Conservation (phyloP, 2,113 vertebrate species). For the Neolamprologus brichardi region DNA sequence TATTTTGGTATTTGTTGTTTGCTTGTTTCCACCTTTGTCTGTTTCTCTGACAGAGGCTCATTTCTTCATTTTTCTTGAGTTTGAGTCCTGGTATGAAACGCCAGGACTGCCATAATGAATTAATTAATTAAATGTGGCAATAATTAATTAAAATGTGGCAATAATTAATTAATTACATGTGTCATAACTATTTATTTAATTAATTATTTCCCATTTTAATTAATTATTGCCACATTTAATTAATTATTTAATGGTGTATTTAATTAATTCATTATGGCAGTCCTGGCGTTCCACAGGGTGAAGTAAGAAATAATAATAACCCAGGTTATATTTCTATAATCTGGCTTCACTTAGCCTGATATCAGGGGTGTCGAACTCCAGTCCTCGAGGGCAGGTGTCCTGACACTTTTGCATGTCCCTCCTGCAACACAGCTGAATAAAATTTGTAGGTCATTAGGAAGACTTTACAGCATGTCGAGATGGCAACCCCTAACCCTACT, state of each 20-base stretch:
- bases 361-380: neutral
- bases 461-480: neutral
- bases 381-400: fast-evolving
- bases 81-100: neutral
- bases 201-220: too few species aligned
- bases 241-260: too few species aligned
- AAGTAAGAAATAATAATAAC: too few species aligned
- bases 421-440: neutral
- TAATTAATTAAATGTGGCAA: too few species aligned
- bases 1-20: neutral
- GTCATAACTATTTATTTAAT: too few species aligned
- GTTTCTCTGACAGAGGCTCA: fast-evolving
- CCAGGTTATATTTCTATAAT: neutral
- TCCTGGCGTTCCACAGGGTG: too few species aligned
- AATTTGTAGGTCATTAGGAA: neutral
- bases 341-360: fast-evolving
- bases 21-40: neutral
- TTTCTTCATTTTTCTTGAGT: neutral
- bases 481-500: fast-evolving
- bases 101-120: too few species aligned
- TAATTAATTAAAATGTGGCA: too few species aligned
- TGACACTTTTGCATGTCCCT: neutral
- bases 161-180: too few species aligned
- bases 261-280: too few species aligned
- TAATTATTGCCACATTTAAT: too few species aligned